Base-by-base conservation (phyloP, 35 echinoderm and acorn worm species). In the Nesometra sesokonis region DNA sequence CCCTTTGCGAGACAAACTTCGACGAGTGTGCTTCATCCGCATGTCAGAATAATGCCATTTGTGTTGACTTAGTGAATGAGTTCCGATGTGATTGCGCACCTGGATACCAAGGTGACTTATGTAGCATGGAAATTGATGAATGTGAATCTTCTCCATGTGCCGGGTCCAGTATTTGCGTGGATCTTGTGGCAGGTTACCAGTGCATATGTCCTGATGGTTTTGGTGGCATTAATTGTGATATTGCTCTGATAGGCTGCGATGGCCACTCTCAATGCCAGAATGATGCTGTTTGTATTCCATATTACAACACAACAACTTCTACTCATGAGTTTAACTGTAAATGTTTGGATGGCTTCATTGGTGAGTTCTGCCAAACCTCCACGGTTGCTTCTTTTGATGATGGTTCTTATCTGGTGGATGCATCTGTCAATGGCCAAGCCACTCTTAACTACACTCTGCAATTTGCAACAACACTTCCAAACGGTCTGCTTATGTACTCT, bases 281-380 rank as follows among this genome's bases (percentile, higher is more conserved):
- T 86, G 95, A 89, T 37, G 91, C 89, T 33, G 91, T 92, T 0
- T 97, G 95, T 47, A 11, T 88, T 11, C 95, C 95, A 3, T 84
- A 29, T 11, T 93, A 89, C 80, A 35, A 86, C 32, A 80, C 86
- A 13, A 32, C 29, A 13, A 13, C 34, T 21, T 80, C 46, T 7
- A 17, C 0, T 0, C 94, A 97, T 43, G 37, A 35, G 9, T 93
- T 89, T 67, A 87, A 36, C 8, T 97, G 95, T 39, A 33, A 13
- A 0, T 97, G 95, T 82, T 11, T 46, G 4, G 78, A 36, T 67
- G 95, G 95, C n/a, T 97, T 37, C 37, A 84, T 35, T 46, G 95
- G 95, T 13, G 29, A 84, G 0, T 86, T 17, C 29, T 97, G 95
- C 35, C 77, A 82, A 8, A 47, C 13, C 0, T 35, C 40, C 5